A percentile compares a stretch with the other conserved stretches of the same genome.
phyloP scores from a whole-genome alignment of 2,113 vertebrate genomes.

The Phoenicopterus ruber region DNA sequence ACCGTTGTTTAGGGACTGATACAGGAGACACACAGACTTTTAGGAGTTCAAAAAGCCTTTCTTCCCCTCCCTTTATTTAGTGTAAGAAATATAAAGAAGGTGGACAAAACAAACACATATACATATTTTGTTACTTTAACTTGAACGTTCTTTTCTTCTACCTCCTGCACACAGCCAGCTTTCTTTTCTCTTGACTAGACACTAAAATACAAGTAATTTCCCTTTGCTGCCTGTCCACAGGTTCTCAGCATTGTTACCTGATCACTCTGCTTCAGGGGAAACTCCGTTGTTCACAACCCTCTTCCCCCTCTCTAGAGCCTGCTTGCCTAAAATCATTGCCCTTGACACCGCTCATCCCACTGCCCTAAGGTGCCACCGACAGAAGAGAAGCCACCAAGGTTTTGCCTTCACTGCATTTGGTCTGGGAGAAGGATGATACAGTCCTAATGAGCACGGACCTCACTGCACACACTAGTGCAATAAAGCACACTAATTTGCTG shows the following conservation, averaged over 20 bases:
- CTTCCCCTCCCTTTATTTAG: neutral
- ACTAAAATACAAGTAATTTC: neutral
- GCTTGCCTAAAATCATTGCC: neutral
- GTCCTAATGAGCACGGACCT: neutral
- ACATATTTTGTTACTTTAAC: too few relatives aligned
- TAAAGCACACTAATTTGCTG: neutral
- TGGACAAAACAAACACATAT: too few relatives aligned
- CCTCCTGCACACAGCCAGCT: neutral
- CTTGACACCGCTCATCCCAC: neutral
- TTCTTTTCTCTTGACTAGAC: neutral
- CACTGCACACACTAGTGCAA: neutral
- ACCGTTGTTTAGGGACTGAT: neutral
- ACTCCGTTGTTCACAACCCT: neutral
- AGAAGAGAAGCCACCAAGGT: neutral
- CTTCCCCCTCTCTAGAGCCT: neutral
- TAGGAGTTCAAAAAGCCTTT: neutral
- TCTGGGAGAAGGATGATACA: neutral
- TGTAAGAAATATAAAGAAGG: neutral
- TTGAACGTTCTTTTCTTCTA: too few relatives aligned
- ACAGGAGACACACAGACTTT: neutral
- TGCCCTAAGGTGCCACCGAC: neutral
- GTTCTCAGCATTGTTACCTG: neutral
- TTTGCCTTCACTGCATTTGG: neutral
- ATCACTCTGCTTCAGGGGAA: neutral
- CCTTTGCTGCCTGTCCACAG: neutral